phyloP scores from a whole-genome alignment of 1,140 invertebrate species.

The Scaptomyza pallida region DNA sequence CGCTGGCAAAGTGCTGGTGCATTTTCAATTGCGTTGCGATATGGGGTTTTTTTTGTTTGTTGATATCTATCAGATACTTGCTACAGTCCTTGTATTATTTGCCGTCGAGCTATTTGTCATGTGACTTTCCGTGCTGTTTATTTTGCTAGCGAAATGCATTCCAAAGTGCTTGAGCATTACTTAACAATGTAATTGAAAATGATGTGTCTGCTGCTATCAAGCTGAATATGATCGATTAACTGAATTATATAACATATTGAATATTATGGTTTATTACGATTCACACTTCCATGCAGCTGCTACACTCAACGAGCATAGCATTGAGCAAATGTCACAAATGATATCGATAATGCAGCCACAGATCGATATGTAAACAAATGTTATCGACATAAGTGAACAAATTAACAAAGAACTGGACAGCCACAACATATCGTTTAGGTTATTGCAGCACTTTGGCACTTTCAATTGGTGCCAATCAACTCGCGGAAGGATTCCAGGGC shows the following conservation, averaged over 20 bases:
- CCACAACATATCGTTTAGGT: no score
- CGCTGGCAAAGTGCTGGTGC: conserved; percentile 53
- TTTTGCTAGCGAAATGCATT: conserved; percentile 40
- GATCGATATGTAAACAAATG: no score
- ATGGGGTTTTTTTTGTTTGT: conserved; percentile 51
- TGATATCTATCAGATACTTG: conserved; percentile 38
- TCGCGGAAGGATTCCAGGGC: conserved; percentile 10
- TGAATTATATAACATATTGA: background rate
- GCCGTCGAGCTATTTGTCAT: conserved; percentile 41
- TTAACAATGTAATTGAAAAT: conserved; percentile 45
- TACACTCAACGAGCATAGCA: no score
- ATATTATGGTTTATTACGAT: background rate
- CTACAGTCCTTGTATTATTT: conserved; percentile 31
- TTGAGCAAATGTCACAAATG: no score
- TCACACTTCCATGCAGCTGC: background rate
- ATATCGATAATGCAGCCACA: no score
- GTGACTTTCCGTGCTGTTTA: conserved; percentile 43
- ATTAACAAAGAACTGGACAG: no score
- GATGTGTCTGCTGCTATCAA: conserved; percentile 10
- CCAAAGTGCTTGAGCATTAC: conserved; percentile 36
- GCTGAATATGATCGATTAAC: conserved; percentile 40
- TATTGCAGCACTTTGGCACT: conserved; percentile 13
- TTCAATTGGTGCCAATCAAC: conserved; percentile 36
- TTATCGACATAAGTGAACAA: no score
- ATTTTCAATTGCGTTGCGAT: conserved; percentile 70